These are phyloP conservation scores for Eriocheir sinensis DNA, from an alignment of 1,140 invertebrate species.

Conservation along the genomic window DNA sequence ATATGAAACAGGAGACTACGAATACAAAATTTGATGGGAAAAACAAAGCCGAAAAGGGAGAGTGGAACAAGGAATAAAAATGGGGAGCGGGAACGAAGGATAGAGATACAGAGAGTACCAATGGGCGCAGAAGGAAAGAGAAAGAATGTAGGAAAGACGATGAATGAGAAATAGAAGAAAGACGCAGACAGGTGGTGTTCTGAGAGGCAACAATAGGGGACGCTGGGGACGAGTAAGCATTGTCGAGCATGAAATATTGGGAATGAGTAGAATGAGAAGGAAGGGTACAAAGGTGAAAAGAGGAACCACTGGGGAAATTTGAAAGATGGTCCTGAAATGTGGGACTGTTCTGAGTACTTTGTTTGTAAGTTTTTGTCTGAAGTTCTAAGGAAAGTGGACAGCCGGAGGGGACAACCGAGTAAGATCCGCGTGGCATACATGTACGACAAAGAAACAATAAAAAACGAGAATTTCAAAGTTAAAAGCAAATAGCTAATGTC, in stretches of 20 bases:
- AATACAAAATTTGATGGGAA: too few relatives aligned
- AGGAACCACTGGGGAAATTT: too few relatives aligned
- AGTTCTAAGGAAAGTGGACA: not conserved
- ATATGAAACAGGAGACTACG: not conserved
- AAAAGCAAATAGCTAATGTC: not conserved
- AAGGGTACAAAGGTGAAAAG: too few relatives aligned
- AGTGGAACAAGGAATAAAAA: not conserved
- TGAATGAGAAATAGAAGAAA: too few relatives aligned
- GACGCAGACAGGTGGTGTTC: too few relatives aligned
- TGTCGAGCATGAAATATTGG: too few relatives aligned
- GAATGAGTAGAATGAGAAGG: too few relatives aligned
- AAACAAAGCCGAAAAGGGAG: too few relatives aligned
- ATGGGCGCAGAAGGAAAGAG: not conserved
- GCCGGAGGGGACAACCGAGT: not conserved
- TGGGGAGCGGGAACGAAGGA: not conserved
- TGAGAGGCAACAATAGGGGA: too few relatives aligned
- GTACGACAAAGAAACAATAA: not conserved
- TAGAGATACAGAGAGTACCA: not conserved
- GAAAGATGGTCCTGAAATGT: too few relatives aligned
- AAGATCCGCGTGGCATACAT: not conserved
- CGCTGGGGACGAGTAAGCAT: too few relatives aligned
- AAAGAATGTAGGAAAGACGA: not conserved
- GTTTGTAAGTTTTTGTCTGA: not conserved
- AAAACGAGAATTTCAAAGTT: slow-evolving; percentile 17
- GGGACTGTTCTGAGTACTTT: too few relatives aligned